Percentiles rank a stretch among this genome's conserved stretches.
phyloP scores from a whole-genome alignment of 1,140 invertebrate genomes.

The Hestina assimilis region DNA sequence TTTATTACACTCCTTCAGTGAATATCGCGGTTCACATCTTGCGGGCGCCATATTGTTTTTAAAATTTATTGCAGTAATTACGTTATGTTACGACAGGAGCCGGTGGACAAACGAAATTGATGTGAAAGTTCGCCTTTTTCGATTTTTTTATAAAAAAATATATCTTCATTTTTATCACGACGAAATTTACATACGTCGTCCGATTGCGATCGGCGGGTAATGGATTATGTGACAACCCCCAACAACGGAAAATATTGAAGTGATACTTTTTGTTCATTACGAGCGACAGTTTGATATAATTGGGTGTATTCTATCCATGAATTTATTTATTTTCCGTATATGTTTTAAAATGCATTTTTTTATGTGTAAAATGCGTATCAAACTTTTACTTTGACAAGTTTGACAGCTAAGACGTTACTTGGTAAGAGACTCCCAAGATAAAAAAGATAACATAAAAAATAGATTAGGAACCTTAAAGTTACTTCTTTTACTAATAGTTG shows the following conservation, averaged over 20 bases:
- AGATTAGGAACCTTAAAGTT: no score
- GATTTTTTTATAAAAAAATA: constrained; percentile 9
- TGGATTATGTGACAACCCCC: constrained; percentile 11
- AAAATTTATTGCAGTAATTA: constrained; percentile 66
- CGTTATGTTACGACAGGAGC: constrained; percentile 46
- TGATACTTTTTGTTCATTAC: not conserved
- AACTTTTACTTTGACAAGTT: no score
- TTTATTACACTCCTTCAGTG: constrained; percentile 49
- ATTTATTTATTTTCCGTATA: not conserved
- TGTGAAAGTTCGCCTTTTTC: constrained; percentile 34
- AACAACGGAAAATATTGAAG: not conserved
- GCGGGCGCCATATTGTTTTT: constrained; percentile 59
- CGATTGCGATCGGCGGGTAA: constrained; percentile 18
- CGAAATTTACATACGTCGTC: constrained; percentile 16
- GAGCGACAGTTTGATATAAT: not conserved
- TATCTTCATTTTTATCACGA: constrained; percentile 30
- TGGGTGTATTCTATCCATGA: not conserved
- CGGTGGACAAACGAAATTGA: constrained; percentile 38
- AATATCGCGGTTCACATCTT: constrained; percentile 52
- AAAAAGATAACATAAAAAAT: no score
- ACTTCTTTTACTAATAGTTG: no score
- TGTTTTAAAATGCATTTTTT: no score
- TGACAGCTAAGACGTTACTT: no score
- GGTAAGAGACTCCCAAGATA: no score
- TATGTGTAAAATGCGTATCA: no score